Evolutionary conservation across 2,888 invertebrate genomes (phyloP), one percentile per base, ranked within the genome.

Genomic region (Ommatoiulus sabulosus): DNA sequence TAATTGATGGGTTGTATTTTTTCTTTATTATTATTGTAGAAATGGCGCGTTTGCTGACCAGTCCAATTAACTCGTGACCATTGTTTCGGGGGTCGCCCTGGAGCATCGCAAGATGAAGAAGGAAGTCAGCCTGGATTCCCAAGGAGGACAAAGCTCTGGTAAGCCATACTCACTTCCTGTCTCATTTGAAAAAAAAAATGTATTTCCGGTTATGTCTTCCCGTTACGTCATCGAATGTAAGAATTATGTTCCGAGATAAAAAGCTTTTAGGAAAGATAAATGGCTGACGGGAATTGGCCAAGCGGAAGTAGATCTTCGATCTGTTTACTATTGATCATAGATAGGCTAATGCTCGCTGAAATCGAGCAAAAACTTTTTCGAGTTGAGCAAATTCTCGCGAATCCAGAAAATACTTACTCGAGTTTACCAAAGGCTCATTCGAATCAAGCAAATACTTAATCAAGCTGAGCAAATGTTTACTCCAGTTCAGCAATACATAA

Each of bases 41-140:
- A 63, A 63, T 63, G 63, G 63, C n/a, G 63, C 5, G 20, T 17
- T 63, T 17, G 63, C n/a, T 20, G n/a, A 63, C n/a, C n/a, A 63
- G 8, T 17, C 63, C 63, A n/a, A 7, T 63, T n/a, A 63, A 63
- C n/a, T 63, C 63, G 63, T 63, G 63, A 63, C 63, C 63, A 17
- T 63, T 63, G 63, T 17, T 63, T 63, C n/a, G 7, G 63, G 63
- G 63, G 63, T 63, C 63, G 63, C 63, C 63, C 63, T 63, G 63
- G 63, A 63, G 63, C 63, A 63, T 63, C 63, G 63, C 63, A 63
- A 63, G 63, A 63, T 63, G 63, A 63, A 63, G 63, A 63, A 63
- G 63, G 63, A 63, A 63, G 63, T 63, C 63, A 63, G 63, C 63
- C 63, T 63, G 63, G 63, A 63, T 63, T 63, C 63, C 63, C 63